Evolutionary conservation across 2,888 invertebrate species (phyloP).

Genomic region (Argyresthia goedartella): DNA sequence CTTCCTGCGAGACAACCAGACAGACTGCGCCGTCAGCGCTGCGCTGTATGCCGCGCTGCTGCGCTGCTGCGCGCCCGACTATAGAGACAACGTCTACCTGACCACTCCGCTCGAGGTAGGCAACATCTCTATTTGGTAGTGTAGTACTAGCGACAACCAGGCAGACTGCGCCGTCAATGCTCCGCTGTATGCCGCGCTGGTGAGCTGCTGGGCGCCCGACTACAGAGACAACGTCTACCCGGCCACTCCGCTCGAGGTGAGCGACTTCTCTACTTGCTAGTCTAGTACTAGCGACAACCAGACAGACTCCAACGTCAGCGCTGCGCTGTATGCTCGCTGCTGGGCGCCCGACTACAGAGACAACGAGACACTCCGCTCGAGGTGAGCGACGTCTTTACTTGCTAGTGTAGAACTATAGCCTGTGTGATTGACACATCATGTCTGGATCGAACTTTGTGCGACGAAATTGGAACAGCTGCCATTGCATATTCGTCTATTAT

Average conservation of each 20-base stretch:
- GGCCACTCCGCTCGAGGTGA: slow-evolving; percentile 27
- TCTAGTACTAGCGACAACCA: no score
- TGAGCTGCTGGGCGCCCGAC: slow-evolving; percentile 29
- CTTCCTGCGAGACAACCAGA: slow-evolving; percentile 6
- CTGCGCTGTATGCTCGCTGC: slow-evolving; percentile 40
- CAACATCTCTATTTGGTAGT: neutral
- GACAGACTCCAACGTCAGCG: slow-evolving; percentile 26
- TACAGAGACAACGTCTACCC: slow-evolving; percentile 41
- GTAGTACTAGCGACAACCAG: no score
- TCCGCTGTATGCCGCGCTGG: slow-evolving; percentile 40
- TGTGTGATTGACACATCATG: no score
- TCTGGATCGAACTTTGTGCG: no score
- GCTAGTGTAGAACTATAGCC: no score
- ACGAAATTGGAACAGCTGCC: no score
- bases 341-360: slow-evolving; percentile 32
- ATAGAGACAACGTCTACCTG: slow-evolving; percentile 41
- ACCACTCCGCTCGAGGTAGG: slow-evolving; percentile 27
- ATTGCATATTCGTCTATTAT: no score
- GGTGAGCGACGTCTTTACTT: slow-evolving; percentile 15
- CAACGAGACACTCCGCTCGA: slow-evolving; percentile 28
- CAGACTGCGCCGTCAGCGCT: slow-evolving; percentile 27
- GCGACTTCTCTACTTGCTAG: neutral
- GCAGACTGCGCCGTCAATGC: slow-evolving; percentile 27
- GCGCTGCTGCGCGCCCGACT: slow-evolving; percentile 26
- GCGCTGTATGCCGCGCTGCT: slow-evolving; percentile 43